A percentile compares a stretch with the other conserved stretches of the same genome.
phyloP scores from a whole-genome alignment of 2,113 vertebrate genomes.

The Rhea pennata region DNA sequence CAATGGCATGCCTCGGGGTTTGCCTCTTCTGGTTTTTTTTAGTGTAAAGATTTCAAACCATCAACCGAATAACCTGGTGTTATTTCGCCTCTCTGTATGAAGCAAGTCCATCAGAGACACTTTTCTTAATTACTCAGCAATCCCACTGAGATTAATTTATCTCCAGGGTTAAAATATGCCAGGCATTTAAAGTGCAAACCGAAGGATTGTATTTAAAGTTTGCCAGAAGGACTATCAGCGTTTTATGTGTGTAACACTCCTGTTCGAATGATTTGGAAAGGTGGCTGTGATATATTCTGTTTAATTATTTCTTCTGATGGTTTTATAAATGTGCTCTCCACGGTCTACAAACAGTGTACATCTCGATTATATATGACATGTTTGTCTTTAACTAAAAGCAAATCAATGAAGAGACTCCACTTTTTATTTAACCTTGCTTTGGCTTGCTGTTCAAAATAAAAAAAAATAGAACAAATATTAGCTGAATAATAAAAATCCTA shows the following conservation, averaged over 20 bases:
- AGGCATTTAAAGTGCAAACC: conserved; percentile 23
- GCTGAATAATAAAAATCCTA: conserved; percentile 37
- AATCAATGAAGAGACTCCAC: conserved; percentile 33
- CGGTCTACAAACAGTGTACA: background rate
- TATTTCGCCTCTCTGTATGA: conserved; percentile 40
- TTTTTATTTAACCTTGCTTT: conserved; percentile 23
- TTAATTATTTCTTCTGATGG: background rate
- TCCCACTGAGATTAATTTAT: conserved; percentile 60
- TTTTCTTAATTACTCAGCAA: conserved; percentile 61
- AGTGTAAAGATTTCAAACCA: conserved; percentile 1
- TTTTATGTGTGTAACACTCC: background rate
- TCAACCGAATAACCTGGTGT: background rate
- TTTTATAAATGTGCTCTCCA: conserved; percentile 18
- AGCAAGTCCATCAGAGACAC: conserved; percentile 28
- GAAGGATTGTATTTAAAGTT: conserved; percentile 42
- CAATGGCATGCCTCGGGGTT: background rate
- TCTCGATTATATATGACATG: background rate
- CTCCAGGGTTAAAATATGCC: conserved; percentile 37
- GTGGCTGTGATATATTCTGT: background rate
- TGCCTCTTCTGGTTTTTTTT: background rate
- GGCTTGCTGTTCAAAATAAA: background rate
- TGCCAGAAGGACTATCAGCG: background rate
- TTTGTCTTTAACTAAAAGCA: conserved; percentile 48
- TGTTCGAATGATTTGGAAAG: background rate
- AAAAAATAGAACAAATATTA: background rate